A percentile compares a stretch with the other conserved stretches of the same genome.
phyloP scores from a whole-genome alignment of 1,140 invertebrate genomes.

The Lithobius niger region DNA sequence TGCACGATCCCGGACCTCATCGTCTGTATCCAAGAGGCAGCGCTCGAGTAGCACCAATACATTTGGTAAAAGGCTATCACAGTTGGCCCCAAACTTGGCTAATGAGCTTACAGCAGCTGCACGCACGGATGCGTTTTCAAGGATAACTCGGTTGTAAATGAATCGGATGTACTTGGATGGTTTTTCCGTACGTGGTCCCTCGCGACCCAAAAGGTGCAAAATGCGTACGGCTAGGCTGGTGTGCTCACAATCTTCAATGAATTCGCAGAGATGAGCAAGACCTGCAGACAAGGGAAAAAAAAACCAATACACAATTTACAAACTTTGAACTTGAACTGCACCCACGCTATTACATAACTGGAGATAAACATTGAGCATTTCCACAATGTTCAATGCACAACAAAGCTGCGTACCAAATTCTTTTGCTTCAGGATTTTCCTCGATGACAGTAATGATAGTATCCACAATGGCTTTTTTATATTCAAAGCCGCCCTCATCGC shows the following conservation, averaged over 20 bases:
- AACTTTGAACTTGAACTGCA: too few species aligned
- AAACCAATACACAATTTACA: conserved; percentile 1
- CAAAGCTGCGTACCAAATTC: conserved; percentile 57
- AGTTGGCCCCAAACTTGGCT: conserved; percentile 92
- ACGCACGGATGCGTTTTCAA: conserved; percentile 86
- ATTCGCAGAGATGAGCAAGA: conserved; percentile 93
- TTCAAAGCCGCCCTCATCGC: conserved; percentile 94
- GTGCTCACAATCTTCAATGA: conserved; percentile 99
- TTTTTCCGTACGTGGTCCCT: conserved; percentile 86
- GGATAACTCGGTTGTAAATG: conserved; percentile 96
- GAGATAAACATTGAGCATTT: too few species aligned
- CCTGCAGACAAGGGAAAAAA: conserved; percentile 34
- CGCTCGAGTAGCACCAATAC: conserved; percentile 59
- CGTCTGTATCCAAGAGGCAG: conserved; percentile 92
- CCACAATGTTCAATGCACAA: too few species aligned
- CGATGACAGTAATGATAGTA: conserved; percentile 94
- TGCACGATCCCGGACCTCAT: conserved; percentile 96
- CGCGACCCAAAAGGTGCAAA: conserved; percentile 88
- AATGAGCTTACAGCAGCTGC: conserved; percentile 88
- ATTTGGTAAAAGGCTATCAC: conserved; percentile 78
- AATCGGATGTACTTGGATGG: conserved; percentile 94
- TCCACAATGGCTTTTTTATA: conserved; percentile 98
- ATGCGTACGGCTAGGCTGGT: conserved; percentile 92
- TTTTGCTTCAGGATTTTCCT: conserved; percentile 90
- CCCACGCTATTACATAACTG: too few species aligned